Evolutionary conservation across 2,113 vertebrate genomes (phyloP).

Genomic region (Hypomesus transpacificus): DNA sequence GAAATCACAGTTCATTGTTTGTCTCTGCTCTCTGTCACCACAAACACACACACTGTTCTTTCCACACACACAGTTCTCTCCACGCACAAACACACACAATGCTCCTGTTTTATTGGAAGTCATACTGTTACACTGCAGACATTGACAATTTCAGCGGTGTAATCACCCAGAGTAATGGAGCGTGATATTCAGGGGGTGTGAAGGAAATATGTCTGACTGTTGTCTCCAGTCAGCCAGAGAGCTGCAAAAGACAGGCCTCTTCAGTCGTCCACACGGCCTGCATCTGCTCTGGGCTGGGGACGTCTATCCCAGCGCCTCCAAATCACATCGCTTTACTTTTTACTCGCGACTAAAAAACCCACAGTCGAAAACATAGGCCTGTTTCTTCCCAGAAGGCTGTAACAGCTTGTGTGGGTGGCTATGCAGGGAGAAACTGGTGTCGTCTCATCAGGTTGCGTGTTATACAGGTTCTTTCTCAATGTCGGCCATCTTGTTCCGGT

Average conservation of each 20-base stretch:
- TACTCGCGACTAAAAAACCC: no score
- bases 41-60: neutral
- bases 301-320: no score
- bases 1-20: conserved; percentile 27
- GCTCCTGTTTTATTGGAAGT: neutral
- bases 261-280: no score
- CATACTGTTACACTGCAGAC: conserved; percentile 33
- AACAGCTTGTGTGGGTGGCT: neutral
- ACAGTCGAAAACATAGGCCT: no score
- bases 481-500: neutral
- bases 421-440: neutral
- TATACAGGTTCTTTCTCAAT: neutral
- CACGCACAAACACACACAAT: neutral
- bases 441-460: neutral
- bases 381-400: no score
- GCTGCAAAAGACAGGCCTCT: no score
- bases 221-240: neutral
- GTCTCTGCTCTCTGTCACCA: neutral
- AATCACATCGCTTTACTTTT: no score
- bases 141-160: conserved; percentile 51
- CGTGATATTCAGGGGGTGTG: conserved; percentile 49
- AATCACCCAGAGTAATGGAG: conserved; percentile 61
- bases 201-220: conserved; percentile 54
- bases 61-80: neutral
- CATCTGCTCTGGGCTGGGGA: no score